phyloP scores from a whole-genome alignment of 2,888 invertebrate species.

The Agrochola macilenta region DNA sequence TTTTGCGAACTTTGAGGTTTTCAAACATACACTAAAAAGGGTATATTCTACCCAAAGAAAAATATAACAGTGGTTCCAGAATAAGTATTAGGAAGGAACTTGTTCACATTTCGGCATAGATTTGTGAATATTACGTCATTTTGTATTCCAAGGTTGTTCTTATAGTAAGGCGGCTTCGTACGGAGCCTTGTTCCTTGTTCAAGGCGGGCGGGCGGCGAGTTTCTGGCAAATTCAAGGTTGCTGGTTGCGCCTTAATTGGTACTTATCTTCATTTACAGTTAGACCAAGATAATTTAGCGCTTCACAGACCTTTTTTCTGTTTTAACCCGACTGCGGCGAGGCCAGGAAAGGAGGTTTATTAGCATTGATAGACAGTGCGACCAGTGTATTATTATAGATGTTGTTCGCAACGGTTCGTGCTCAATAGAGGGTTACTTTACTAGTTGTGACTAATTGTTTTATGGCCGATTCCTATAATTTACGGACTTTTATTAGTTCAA shows the following conservation, averaged over 20 bases:
- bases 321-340: no score
- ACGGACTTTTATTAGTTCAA: no score
- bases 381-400: not conserved
- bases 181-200: not conserved
- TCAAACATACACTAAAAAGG: no score
- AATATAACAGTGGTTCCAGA: no score
- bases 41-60: no score
- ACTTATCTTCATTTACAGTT: not conserved
- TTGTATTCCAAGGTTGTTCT: not conserved
- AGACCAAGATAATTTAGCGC: not conserved
- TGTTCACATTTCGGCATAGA: not conserved
- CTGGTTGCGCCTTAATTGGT: not conserved
- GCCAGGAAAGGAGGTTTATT: no score
- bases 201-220: not conserved
- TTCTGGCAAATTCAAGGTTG: conserved; percentile 4
- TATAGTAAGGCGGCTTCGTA: not conserved
- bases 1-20: no score
- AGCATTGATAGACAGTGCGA: not conserved
- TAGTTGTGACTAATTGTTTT: not conserved
- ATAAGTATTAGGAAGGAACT: not conserved
- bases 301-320: no score
- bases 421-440: not conserved
- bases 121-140: not conserved
- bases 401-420: not conserved
- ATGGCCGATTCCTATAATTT: no score